Conservation (phyloP, 2,888 invertebrate genomes). For the Crematogaster levior region DNA sequence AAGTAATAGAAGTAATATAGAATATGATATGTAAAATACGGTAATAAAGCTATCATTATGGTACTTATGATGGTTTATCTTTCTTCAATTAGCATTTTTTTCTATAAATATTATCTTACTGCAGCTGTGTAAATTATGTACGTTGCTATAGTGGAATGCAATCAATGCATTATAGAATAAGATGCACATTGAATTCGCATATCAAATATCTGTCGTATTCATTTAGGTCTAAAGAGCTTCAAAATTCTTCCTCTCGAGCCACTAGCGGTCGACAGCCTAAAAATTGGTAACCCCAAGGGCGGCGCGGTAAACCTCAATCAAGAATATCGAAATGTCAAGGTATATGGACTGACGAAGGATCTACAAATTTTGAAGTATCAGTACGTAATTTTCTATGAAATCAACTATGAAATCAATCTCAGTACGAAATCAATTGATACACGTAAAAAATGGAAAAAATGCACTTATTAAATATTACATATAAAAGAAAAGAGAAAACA, state of each 20-base stretch:
- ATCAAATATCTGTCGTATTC: background rate
- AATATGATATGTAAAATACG: background rate
- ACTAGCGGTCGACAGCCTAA: constrained; percentile 86
- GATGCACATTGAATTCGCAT: background rate
- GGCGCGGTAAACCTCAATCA: constrained; percentile 90
- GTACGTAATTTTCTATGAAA: constrained; percentile 87
- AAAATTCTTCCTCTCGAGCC: constrained; percentile 89
- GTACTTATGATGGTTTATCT: background rate
- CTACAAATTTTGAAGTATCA: constrained; percentile 86
- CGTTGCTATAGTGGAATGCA: background rate
- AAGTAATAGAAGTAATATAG: background rate
- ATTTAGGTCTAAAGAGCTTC: constrained; percentile 87
- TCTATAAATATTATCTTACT: background rate
- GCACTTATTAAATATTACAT: background rate
- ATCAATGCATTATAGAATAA: background rate
- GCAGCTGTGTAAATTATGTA: background rate
- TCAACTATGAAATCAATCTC: constrained; percentile 72
- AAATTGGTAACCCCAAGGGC: constrained; percentile 87
- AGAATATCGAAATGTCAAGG: constrained; percentile 89
- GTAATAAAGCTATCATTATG: background rate
- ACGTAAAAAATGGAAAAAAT: background rate
- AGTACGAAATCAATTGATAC: background rate
- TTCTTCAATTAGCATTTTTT: background rate
- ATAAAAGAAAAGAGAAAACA: constrained; percentile 8
- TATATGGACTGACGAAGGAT: constrained; percentile 88